Evolutionary conservation across 2,797 vertebrate species (phyloP).

Genomic region (Alca torda): DNA sequence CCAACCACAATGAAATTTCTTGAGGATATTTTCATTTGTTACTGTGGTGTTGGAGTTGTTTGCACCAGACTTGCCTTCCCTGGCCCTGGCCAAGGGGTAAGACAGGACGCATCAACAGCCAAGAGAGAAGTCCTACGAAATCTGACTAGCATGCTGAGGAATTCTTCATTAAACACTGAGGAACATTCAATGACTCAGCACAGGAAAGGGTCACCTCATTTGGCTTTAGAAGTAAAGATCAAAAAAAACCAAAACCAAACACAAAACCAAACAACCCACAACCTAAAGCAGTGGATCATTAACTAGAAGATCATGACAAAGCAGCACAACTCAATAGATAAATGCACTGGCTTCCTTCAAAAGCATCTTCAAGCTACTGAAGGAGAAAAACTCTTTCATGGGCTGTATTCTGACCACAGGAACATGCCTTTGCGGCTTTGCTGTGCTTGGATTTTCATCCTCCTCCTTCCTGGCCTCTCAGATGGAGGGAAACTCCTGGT

Average conservation of each 20-base stretch:
- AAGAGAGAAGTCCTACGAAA: background rate
- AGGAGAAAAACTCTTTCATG: background rate
- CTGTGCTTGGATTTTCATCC: background rate
- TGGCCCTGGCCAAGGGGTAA: background rate
- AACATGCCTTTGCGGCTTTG: background rate
- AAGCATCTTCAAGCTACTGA: background rate
- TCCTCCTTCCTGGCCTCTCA: background rate
- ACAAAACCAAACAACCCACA: background rate
- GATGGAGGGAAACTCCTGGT: constrained; percentile 79
- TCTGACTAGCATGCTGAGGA: accelerated
- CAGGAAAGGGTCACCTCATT: accelerated
- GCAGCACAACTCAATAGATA: background rate
- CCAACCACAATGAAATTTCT: background rate
- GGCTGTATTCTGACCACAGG: accelerated
- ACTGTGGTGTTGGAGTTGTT: background rate
- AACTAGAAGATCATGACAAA: background rate
- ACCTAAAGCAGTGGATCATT: background rate
- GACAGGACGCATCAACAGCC: background rate
- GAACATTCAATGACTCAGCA: background rate
- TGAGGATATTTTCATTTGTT: background rate
- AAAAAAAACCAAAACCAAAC: background rate
- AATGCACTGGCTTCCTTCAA: background rate
- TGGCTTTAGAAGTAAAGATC: background rate
- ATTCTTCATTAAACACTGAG: accelerated
- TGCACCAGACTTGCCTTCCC: background rate